These are phyloP conservation scores for Lophius piscatorius DNA, from an alignment of 2,113 vertebrate species.

Conservation along the genomic window DNA sequence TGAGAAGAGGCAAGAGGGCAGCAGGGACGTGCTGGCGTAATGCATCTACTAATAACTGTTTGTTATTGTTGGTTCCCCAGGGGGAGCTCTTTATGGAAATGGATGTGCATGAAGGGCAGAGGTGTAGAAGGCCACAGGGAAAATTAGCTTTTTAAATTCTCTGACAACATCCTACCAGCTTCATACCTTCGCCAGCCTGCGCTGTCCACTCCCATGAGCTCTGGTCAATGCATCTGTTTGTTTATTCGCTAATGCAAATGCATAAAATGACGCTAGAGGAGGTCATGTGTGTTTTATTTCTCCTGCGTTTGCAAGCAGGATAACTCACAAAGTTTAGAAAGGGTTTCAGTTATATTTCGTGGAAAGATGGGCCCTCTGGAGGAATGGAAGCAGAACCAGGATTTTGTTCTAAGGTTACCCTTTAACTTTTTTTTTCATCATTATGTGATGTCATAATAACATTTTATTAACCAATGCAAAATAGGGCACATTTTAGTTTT, in stretches of 20 bases:
- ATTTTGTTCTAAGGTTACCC: no score
- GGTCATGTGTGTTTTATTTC: no score
- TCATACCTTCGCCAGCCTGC: constrained; percentile 30
- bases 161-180: constrained; percentile 51
- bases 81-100: constrained; percentile 58
- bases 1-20: constrained; percentile 68
- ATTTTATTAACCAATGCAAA: no score
- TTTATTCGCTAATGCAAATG: constrained; percentile 42
- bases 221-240: constrained; percentile 35
- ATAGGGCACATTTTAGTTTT: no score
- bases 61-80: constrained; percentile 78
- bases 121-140: constrained; percentile 68
- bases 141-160: constrained; percentile 75
- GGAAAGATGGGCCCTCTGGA: no score
- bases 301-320: no score
- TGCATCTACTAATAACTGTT: constrained; percentile 83
- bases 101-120: constrained; percentile 59
- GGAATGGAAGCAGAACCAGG: no score
- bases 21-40: constrained; percentile 74
- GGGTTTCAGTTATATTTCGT: no score
- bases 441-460: no score
- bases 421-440: no score
- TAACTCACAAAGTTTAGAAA: no score
- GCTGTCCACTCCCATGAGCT: constrained; percentile 46
- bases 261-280: constrained; percentile 22